Conservation (phyloP, 1,140 invertebrate species). For the Pogonus chalceus region DNA sequence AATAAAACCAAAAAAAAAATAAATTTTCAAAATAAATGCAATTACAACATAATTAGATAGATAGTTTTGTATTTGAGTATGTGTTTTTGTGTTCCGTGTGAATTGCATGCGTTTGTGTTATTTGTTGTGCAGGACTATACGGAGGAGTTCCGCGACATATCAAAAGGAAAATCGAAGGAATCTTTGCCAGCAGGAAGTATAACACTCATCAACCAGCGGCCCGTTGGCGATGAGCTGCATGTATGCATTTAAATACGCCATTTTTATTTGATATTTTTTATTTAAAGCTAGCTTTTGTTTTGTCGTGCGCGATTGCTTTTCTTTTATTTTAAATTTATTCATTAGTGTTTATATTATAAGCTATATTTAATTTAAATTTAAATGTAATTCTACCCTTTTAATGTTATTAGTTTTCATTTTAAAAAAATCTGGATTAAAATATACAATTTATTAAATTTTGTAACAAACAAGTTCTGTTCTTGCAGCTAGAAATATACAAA, state of each 20-base stretch:
- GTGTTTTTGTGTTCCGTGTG: conserved; percentile 30
- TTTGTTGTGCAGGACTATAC: conserved; percentile 78
- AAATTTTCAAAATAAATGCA: too few relatives aligned
- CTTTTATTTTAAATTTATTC: conserved; percentile 7
- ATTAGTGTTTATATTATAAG: neutral
- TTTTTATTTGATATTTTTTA: conserved; percentile 31
- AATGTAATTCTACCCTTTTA: too few relatives aligned
- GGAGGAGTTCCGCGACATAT: conserved; percentile 92
- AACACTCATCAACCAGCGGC: conserved; percentile 91
- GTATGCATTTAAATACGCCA: conserved; percentile 53
- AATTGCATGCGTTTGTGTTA: conserved; percentile 32
- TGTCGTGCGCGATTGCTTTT: neutral
- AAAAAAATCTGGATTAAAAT: too few relatives aligned
- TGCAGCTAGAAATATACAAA: too few relatives aligned
- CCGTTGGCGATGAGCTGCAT: conserved; percentile 89
- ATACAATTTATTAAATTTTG: too few relatives aligned
- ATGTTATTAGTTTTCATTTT: too few relatives aligned
- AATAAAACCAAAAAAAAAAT: too few relatives aligned
- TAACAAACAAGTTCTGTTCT: too few relatives aligned
- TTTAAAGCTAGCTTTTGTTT: conserved; percentile 11
- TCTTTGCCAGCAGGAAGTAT: conserved; percentile 82
- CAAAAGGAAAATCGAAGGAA: conserved; percentile 87
- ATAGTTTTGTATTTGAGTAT: conserved; percentile 13
- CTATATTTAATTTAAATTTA: too few relatives aligned
- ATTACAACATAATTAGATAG: too few relatives aligned